Evolutionary conservation across 2,888 invertebrate genomes (phyloP).

Genomic region (Tubulanus polymorphus): DNA sequence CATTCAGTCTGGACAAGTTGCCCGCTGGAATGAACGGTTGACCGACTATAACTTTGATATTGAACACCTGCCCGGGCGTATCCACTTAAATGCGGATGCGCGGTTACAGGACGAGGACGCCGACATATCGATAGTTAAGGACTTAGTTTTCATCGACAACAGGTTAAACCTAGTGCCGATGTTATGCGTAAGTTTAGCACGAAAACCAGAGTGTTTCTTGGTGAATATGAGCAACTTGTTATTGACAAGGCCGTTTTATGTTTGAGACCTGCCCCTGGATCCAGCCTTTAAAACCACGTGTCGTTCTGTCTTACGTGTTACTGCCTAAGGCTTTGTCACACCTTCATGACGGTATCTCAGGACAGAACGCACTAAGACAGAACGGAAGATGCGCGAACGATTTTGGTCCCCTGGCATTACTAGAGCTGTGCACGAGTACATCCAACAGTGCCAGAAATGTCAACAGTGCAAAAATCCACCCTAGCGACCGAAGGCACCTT

Average conservation of each 20-base stretch:
- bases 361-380: neutral
- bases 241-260: too few species aligned
- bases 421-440: neutral
- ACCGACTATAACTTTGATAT: slow-evolving; percentile 17
- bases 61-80: slow-evolving; percentile 7
- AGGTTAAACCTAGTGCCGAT: too few species aligned
- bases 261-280: too few species aligned
- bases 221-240: too few species aligned
- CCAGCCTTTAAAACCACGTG: neutral
- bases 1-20: slow-evolving; percentile 17
- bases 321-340: neutral
- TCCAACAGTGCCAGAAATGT: neutral
- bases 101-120: neutral
- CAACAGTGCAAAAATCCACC: neutral
- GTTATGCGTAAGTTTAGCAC: too few species aligned
- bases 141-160: too few species aligned
- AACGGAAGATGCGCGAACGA: neutral
- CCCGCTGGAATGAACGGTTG: slow-evolving; percentile 15
- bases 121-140: too few species aligned
- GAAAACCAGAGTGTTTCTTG: too few species aligned
- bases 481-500: neutral
- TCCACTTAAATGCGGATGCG: neutral
- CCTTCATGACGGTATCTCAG: neutral
- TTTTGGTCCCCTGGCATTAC: neutral
- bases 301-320: neutral